Evolutionary conservation across 2,797 vertebrate genomes (phyloP).

Genomic region (Rhabdomys pumilio): DNA sequence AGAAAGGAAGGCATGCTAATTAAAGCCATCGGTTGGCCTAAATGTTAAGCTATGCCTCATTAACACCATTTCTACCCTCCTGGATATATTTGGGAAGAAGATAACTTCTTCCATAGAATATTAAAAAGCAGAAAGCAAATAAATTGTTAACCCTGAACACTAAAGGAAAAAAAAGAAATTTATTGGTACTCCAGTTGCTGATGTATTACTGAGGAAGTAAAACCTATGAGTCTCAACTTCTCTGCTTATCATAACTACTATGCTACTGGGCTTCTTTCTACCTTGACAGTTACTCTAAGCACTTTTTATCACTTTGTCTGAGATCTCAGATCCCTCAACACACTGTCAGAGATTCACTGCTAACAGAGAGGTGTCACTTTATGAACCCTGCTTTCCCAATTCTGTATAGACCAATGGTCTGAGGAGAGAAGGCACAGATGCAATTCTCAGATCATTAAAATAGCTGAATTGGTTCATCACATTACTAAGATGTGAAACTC

Average conservation of each 20-base stretch:
- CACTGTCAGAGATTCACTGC: not conserved
- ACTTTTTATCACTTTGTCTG: not conserved
- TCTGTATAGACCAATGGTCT: not conserved
- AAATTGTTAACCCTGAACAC: not conserved
- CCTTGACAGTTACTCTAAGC: not conserved
- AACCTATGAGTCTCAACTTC: not conserved
- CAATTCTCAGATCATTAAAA: not conserved
- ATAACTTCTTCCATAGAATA: not conserved
- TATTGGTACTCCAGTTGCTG: not conserved
- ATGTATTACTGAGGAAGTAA: not conserved
- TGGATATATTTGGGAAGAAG: not conserved
- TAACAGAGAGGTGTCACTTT: no score
- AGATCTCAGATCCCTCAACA: constrained; percentile 1
- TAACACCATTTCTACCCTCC: not conserved
- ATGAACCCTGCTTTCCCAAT: not conserved
- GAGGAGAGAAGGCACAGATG: not conserved
- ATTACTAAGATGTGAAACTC: not conserved
- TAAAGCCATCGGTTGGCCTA: no score
- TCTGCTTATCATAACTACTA: not conserved
- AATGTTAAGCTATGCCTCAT: not conserved
- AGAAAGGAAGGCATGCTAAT: not conserved
- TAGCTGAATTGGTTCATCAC: not conserved
- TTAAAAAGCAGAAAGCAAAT: not conserved
- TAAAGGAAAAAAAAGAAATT: not conserved
- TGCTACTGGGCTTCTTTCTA: not conserved